Conservation (phyloP, 2,888 invertebrate species). For the Artemia sinica region DNA sequence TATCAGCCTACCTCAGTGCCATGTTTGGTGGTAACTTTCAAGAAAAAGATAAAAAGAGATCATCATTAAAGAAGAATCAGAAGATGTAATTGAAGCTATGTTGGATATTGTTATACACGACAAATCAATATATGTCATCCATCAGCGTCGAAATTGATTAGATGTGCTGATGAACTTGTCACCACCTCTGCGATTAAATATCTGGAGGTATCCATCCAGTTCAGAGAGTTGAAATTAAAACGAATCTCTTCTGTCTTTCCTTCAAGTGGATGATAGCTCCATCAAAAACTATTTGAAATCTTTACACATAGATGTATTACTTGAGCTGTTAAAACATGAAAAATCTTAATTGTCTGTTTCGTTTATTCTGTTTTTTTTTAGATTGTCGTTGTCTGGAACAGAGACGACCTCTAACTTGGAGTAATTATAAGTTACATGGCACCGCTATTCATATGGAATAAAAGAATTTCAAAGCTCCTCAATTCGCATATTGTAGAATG, state of each 20-base stretch:
- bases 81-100: background rate
- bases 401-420: too few relatives aligned
- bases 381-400: too few relatives aligned
- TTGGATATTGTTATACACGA: background rate
- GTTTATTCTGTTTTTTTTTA: too few relatives aligned
- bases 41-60: slow-evolving; percentile 6
- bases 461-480: too few relatives aligned
- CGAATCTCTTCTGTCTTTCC: background rate
- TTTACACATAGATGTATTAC: background rate
- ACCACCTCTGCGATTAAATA: too few relatives aligned
- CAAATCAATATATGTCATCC: background rate
- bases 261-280: background rate
- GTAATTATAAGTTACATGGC: too few relatives aligned
- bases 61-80: background rate
- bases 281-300: background rate
- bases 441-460: too few relatives aligned
- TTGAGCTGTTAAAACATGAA: background rate
- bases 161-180: background rate
- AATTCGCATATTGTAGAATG: too few relatives aligned
- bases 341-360: background rate
- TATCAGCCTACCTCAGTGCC: background rate
- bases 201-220: background rate
- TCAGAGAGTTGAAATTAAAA: background rate
- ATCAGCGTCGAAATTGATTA: background rate
- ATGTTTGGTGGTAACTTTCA: slow-evolving; percentile 7